Conservation (phyloP, 1,140 invertebrate genomes). For the Gryon sp. region DNA sequence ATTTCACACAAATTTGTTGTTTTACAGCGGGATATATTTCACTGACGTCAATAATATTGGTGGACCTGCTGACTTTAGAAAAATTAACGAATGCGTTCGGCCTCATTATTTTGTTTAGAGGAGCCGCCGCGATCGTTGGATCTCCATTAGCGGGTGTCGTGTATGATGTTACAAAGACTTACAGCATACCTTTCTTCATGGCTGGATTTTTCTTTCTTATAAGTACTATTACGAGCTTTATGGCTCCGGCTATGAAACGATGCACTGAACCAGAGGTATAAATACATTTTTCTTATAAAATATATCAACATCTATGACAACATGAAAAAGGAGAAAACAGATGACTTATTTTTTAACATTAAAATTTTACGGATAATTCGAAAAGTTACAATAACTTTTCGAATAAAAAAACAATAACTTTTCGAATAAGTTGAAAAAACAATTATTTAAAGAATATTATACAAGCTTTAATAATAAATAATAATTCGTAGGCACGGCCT, state of each 20-base stretch:
- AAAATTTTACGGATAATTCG: too few relatives aligned
- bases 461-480: background rate
- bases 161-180: constrained; percentile 91
- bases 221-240: constrained; percentile 90
- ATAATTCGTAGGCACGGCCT: constrained; percentile 75
- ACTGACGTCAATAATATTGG: constrained; percentile 97
- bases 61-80: constrained; percentile 96
- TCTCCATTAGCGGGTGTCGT: constrained; percentile 91
- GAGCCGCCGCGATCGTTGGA: constrained; percentile 92
- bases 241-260: constrained; percentile 88
- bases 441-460: too few relatives aligned
- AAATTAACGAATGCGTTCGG: constrained; percentile 98
- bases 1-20: too few relatives aligned
- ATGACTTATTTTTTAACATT: too few relatives aligned
- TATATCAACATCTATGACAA: too few relatives aligned
- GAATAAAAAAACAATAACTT: too few relatives aligned
- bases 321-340: too few relatives aligned
- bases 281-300: background rate
- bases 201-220: constrained; percentile 93
- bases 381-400: too few relatives aligned
- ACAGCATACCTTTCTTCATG: constrained; percentile 94
- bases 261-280: constrained; percentile 78
- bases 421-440: too few relatives aligned
- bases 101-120: constrained; percentile 95
- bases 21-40: constrained; percentile 96